Base-by-base conservation (phyloP, 2,888 invertebrate genomes). In the Deilephila elpenor region DNA sequence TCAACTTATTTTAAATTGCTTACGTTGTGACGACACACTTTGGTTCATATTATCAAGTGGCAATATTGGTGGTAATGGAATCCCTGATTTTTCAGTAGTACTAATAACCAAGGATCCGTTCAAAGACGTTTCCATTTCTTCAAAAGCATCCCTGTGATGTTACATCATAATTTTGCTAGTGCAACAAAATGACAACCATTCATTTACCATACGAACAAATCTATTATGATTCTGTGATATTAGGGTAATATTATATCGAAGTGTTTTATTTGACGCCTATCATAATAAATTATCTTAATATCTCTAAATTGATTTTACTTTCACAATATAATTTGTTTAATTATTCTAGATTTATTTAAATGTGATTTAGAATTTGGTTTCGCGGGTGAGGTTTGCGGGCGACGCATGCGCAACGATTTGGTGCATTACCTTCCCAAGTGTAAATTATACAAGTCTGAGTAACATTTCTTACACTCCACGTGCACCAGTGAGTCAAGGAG, bases 281-380 rank as follows among this genome's bases (percentile, higher is more conserved):
- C 60, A 74, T 79, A 84, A 80, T 83, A 87, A 85, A 86, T 84
- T 83, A 83, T 80, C 84, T 88, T 88, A 87, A 72, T 79, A 82
- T 85, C 61, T 83, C 86, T 89, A 89, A 81, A 79, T 85, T 85
- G 84, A 84, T 85, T 89, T 89, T 87, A 88, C 79, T 86, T 79
- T 81, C 82, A 84, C 85, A 87, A 85, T 87, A 89, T 87, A 86
- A 81, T 86, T 86, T 87, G 74, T 86, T 88, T 84, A 82, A 86
- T 88, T 85, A 87, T 79, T 73, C 88, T 91, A 90, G 77, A 82
- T 87, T 91, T 88, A 89, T 88, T 89, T 89, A 86, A 89, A 88
- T 86, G 92, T 92, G 90, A 93, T 93, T 93, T 93, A 93, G 93
- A 93, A 93, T 94, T 93, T 94, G 91, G 93, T 93, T 93, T 89